phyloP scores from a whole-genome alignment of 2,888 invertebrate species.

The Cheilosia vernalis region DNA sequence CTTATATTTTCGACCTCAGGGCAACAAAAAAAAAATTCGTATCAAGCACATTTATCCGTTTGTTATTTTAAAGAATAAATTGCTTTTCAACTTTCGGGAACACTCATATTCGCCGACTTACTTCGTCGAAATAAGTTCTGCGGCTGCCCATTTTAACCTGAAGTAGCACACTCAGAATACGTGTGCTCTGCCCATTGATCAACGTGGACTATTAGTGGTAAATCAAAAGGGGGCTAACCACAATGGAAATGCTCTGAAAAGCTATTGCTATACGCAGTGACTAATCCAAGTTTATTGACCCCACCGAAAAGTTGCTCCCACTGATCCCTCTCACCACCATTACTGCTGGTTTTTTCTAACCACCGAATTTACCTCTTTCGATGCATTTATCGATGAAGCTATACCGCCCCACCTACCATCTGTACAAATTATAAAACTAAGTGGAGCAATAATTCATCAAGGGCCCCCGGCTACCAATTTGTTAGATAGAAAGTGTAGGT shows the following conservation, averaged over 20 bases:
- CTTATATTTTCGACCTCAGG: no score
- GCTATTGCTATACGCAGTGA: conserved; percentile 5
- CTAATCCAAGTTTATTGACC: conserved; percentile 52
- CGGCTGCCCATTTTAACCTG: no score
- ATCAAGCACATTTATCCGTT: no score
- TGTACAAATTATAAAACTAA: conserved; percentile 1
- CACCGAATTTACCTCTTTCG: background rate
- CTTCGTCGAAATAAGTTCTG: no score
- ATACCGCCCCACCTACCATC: background rate
- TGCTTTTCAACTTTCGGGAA: no score
- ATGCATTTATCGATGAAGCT: conserved; percentile 8
- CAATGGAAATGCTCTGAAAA: background rate
- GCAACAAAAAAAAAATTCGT: no score
- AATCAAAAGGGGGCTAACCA: background rate
- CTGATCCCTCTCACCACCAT: background rate
- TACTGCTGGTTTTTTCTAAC: background rate
- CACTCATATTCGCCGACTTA: no score
- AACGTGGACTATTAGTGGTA: background rate
- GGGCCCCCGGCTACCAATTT: background rate
- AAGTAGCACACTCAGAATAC: no score
- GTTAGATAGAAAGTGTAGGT: conserved; percentile 1
- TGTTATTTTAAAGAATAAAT: no score
- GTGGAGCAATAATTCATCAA: conserved; percentile 14
- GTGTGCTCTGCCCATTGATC: background rate
- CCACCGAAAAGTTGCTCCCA: background rate